phyloP scores from a whole-genome alignment of 2,888 invertebrate species.

The Gortyna flavago region DNA sequence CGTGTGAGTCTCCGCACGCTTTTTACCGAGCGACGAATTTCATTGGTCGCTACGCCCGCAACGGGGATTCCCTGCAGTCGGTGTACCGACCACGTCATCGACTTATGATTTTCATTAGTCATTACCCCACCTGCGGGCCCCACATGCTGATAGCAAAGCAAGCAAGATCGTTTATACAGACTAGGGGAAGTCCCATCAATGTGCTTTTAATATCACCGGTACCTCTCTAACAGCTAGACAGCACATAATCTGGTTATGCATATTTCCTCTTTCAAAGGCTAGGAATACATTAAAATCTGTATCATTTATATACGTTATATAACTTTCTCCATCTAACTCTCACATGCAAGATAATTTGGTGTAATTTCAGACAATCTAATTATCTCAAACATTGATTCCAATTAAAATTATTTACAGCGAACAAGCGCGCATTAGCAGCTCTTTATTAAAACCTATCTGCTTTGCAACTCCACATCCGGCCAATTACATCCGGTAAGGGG shows the following conservation, averaged over 20 bases:
- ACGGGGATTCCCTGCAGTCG: too few species aligned
- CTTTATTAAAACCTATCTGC: slow-evolving; percentile 49
- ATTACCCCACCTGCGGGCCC: background rate
- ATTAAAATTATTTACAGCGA: slow-evolving; percentile 48
- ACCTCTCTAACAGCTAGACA: background rate
- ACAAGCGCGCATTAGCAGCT: slow-evolving; percentile 32
- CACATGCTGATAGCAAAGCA: background rate
- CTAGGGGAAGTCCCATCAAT: background rate
- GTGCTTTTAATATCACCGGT: background rate
- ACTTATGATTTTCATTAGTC: background rate
- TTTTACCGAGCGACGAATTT: too few species aligned
- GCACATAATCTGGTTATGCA: too few species aligned
- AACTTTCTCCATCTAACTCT: background rate
- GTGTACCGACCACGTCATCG: too few species aligned
- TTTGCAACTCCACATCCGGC: slow-evolving; percentile 44
- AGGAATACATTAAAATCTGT: too few species aligned
- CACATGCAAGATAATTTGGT: background rate
- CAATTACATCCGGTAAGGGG: slow-evolving; percentile 49
- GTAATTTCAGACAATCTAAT: slow-evolving; percentile 35
- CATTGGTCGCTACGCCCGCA: too few species aligned
- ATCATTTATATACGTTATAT: background rate
- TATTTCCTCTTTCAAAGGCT: background rate
- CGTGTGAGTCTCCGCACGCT: too few species aligned
- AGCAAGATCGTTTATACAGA: background rate
- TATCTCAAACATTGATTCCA: slow-evolving; percentile 46